Evolutionary conservation across 2,797 vertebrate species (phyloP).

Genomic region (Bradypodion ventrale): DNA sequence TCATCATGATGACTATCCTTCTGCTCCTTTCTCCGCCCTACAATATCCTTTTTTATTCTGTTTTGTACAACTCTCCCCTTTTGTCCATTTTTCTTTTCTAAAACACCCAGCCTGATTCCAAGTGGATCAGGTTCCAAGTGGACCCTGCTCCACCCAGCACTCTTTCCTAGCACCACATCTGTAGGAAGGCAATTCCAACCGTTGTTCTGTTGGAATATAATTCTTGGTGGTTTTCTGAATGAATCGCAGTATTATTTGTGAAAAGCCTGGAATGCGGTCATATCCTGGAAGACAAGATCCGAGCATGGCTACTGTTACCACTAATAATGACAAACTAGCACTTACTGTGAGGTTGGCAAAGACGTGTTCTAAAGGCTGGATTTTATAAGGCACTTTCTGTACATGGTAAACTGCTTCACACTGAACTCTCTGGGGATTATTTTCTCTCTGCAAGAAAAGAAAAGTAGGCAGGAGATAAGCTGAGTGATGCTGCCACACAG

Average conservation of each 20-base stretch:
- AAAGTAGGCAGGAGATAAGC: background rate
- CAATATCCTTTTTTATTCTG: background rate
- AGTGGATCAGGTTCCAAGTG: no score
- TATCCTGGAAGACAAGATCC: background rate
- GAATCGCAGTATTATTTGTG: no score
- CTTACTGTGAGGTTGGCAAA: conserved; percentile 83
- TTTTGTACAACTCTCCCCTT: background rate
- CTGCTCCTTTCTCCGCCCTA: background rate
- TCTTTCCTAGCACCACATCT: no score
- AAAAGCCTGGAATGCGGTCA: background rate
- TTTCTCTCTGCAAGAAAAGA: conserved; percentile 73
- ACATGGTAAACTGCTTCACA: conserved; percentile 84
- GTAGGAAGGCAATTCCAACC: background rate
- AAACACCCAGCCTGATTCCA: background rate
- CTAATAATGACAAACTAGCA: background rate
- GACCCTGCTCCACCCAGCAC: background rate
- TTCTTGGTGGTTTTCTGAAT: background rate
- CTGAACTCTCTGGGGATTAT: conserved; percentile 83
- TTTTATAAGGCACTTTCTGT: conserved; percentile 86
- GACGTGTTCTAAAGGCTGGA: conserved; percentile 79
- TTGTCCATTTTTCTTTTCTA: background rate
- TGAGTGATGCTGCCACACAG: background rate
- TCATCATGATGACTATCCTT: background rate
- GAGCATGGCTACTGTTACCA: background rate
- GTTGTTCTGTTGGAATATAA: background rate